phyloP scores from a whole-genome alignment of 1,140 invertebrate genomes.

The Chionoecetes opilio region DNA sequence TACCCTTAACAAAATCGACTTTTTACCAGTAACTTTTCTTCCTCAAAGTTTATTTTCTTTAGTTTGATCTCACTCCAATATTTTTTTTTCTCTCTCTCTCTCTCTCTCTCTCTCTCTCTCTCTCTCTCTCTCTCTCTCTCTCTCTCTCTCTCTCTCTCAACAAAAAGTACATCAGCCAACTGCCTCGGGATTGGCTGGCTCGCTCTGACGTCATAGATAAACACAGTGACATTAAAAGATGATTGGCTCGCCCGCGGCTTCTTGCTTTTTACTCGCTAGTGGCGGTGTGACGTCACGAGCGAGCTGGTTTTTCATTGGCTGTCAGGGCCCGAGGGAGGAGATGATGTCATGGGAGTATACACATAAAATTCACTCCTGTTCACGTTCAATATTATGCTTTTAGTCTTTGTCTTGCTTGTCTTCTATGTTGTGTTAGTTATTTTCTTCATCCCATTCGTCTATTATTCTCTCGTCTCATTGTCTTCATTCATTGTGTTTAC shows the following conservation, averaged over 20 bases:
- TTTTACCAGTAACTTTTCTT: neutral
- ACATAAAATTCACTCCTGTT: neutral
- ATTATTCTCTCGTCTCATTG: neutral
- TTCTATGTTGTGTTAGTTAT: neutral
- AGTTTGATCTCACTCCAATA: neutral
- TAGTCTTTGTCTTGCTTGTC: no score
- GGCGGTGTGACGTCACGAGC: neutral
- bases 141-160: neutral
- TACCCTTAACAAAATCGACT: neutral
- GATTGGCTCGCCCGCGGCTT: no score
- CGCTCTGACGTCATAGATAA: neutral
- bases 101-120: neutral
- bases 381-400: neutral
- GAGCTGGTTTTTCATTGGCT: neutral
- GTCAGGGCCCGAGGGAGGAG: neutral
- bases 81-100: neutral
- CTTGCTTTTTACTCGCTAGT: no score
- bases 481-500: neutral
- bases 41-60: neutral
- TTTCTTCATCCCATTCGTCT: neutral
- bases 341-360: neutral
- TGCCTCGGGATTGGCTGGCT: neutral
- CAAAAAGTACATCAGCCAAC: no score
- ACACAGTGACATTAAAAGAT: neutral
- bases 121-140: slow-evolving; percentile 38